Evolutionary conservation across 2,888 invertebrate genomes (phyloP), one percentile per base, ranked within the genome.

Genomic region (Synergus umbraculus): DNA sequence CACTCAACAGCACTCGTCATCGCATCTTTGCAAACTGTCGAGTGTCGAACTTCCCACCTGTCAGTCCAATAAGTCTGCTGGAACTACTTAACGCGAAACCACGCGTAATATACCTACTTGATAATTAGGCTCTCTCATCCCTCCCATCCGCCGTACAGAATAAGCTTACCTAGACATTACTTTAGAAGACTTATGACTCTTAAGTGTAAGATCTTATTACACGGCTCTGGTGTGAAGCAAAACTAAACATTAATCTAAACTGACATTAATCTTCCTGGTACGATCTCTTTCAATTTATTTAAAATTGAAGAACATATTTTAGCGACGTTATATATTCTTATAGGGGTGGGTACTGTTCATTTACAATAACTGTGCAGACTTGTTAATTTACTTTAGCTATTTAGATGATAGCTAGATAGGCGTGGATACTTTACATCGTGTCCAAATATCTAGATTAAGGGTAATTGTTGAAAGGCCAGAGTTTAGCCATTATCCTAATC

Each of bases 1-100:
- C 78, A 80, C 76, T 78, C 82, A 67, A 78, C 78, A 78, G 79
- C 79, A 80, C 82, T 79, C 80, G 83, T 79, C 81, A 82, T 78
- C 82, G 69, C 29, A 58, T 66, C 69, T 44, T 67, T 73, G 54
- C 49, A 73, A 73, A 73, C 73, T 73, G 73, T 73, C 54, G 54
- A 73, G 73, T 54, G 54, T 29, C 73, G 54, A 73, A 73, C 73
- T 73, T 73, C 73, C 73, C 73, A 73, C 73, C 73, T 73, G 73
- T 73, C 54, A 73, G 73, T 73, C 73, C 54, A 73, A 41, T 54
- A 73, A 73, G 49, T 37, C 41, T 29, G 73, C 46, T 67, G 54
- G 4, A 54, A 54, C 73, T 73, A 73, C 73, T 73, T 41, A 73
- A 73, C 41, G 54, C 54, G 10, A 73, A 69, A 49, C 37, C 73